A percentile compares a stretch with the other conserved stretches of the same genome.
Evolutionary conservation across 2,888 invertebrate species (phyloP).

Genomic region (Cheiracanthium punctorium): DNA sequence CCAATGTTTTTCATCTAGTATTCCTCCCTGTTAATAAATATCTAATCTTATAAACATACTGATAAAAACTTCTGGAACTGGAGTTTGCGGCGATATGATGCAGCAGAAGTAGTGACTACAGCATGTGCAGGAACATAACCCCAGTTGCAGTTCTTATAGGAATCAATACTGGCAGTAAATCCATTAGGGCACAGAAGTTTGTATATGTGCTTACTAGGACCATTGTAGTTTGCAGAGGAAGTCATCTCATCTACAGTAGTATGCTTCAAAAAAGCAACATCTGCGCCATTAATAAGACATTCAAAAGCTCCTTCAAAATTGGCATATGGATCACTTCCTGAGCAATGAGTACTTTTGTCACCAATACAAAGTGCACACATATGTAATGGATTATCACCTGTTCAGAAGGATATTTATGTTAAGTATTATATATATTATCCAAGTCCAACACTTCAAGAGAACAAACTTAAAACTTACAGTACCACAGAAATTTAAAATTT

Average conservation of each 20-base stretch:
- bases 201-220: conserved; percentile 60
- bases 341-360: conserved; percentile 83
- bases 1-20: no score
- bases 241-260: conserved; percentile 85
- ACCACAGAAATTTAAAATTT: no score
- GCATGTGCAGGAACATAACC: conserved; percentile 89
- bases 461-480: no score
- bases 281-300: conserved; percentile 92
- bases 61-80: conserved; percentile 77
- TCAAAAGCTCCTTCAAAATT: conserved; percentile 94
- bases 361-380: conserved; percentile 91
- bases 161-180: conserved; percentile 79
- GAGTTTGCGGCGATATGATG: conserved; percentile 79
- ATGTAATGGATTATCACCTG: conserved; percentile 83
- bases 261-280: conserved; percentile 92
- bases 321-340: conserved; percentile 89
- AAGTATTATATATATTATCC: not conserved
- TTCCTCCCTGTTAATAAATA: no score
- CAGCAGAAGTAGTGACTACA: conserved; percentile 89
- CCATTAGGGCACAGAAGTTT: conserved; percentile 90
- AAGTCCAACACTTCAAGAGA: not conserved
- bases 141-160: conserved; percentile 89
- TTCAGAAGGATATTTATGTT: no score
- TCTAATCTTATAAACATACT: no score
- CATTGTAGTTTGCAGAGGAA: conserved; percentile 26